Conservation (phyloP, 2,797 vertebrate genomes). For the Amphiprion clarkii region DNA sequence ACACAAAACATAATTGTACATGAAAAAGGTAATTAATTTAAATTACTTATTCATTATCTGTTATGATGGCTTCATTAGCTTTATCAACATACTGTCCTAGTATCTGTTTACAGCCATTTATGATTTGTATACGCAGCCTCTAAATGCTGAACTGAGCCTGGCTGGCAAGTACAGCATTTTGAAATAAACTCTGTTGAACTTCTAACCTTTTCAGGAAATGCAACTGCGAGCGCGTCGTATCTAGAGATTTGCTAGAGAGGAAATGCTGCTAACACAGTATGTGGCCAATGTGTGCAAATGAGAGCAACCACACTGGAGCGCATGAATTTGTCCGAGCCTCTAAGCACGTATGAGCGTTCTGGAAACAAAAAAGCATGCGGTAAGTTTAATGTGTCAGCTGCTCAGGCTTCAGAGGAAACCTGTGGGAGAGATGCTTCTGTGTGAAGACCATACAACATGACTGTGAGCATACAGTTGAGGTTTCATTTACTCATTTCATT, state of each 20-base stretch:
- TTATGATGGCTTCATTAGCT: background rate
- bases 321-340: background rate
- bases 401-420: constrained; percentile 1
- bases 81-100: too few species aligned
- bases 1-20: too few species aligned
- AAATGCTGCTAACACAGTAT: constrained; percentile 15
- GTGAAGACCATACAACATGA: background rate
- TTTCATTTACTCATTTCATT: background rate
- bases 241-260: constrained; percentile 7
- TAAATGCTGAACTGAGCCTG: constrained; percentile 6
- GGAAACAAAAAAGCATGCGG: constrained; percentile 9
- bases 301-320: background rate
- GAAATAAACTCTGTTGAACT: constrained; percentile 16
- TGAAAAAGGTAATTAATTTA: too few species aligned
- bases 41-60: too few species aligned
- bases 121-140: background rate
- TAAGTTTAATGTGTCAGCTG: background rate
- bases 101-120: too few species aligned
- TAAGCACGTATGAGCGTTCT: background rate
- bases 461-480: background rate
- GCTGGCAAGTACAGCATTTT: background rate
- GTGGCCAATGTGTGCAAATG: constrained; percentile 22
- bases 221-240: background rate
- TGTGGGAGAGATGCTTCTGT: background rate
- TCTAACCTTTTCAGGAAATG: constrained; percentile 38